Conservation (phyloP, 2,888 invertebrate genomes). For the Sphaeridia pumilis region DNA sequence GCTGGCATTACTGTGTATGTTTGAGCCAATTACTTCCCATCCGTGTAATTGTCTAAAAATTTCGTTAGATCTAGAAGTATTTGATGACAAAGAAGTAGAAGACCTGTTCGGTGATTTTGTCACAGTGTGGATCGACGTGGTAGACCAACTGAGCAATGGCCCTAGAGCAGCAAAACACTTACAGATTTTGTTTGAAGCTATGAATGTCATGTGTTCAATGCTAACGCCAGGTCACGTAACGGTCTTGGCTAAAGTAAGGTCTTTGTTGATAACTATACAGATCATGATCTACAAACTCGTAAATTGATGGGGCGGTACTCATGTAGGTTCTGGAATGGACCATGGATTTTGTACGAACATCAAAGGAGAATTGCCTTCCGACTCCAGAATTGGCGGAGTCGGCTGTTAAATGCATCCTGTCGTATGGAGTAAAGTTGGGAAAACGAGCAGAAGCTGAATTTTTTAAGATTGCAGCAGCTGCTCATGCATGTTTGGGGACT, state of each 20-base stretch:
- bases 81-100: slow-evolving; percentile 11
- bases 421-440: slow-evolving; percentile 9
- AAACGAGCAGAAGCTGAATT: slow-evolving; percentile 11
- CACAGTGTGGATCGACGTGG: slow-evolving; percentile 13
- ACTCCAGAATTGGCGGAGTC: slow-evolving; percentile 6
- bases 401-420: slow-evolving; percentile 7
- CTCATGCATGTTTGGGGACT: slow-evolving; percentile 13
- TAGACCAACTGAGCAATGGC: too few species aligned
- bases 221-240: too few species aligned
- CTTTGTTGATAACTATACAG: too few species aligned
- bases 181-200: too few species aligned
- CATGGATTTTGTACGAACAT: not conserved
- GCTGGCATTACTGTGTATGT: too few species aligned
- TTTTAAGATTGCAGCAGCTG: slow-evolving; percentile 14
- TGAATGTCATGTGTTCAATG: too few species aligned
- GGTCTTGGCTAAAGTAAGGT: too few species aligned
- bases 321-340: slow-evolving; percentile 7
- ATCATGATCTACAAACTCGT: too few species aligned
- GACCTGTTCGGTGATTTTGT: slow-evolving; percentile 20
- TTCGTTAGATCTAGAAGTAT: slow-evolving; percentile 13
- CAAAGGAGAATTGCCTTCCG: slow-evolving; percentile 1
- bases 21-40: too few species aligned
- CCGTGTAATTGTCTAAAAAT: too few species aligned
- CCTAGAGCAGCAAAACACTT: too few species aligned
- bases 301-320: too few species aligned